phyloP scores from a whole-genome alignment of 2,113 vertebrate genomes.

The Gadus chalcogrammus region DNA sequence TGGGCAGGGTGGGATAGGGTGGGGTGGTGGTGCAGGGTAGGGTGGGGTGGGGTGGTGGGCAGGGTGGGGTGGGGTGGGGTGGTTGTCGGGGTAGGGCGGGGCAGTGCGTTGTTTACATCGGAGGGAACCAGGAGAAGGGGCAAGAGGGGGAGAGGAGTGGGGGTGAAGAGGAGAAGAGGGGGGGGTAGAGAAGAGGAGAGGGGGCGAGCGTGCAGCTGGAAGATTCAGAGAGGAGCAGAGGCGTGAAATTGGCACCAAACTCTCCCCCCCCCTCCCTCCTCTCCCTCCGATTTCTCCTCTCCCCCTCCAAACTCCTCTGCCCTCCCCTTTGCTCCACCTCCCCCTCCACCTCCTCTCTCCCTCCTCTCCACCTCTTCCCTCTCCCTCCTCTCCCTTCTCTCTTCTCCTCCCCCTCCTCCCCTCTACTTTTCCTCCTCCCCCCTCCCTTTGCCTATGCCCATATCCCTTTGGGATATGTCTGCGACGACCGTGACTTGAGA shows the following conservation, averaged over 20 bases:
- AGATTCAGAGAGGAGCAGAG: constrained; percentile 63
- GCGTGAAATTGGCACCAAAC: constrained; percentile 74
- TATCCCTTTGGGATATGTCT: constrained; percentile 4
- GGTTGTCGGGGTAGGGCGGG: constrained; percentile 9
- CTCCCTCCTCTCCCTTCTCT: constrained; percentile 9
- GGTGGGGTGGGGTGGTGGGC: neutral
- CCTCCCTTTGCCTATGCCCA: constrained; percentile 23
- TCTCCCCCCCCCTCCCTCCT: constrained; percentile 44
- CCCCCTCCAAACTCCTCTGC: too few relatives aligned
- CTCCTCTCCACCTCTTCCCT: too few relatives aligned
- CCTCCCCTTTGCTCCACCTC: constrained; percentile 1
- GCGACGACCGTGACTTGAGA: neutral
- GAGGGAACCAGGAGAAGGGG: too few relatives aligned
- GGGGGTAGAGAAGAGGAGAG: constrained; percentile 26
- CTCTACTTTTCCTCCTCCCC: constrained; percentile 38
- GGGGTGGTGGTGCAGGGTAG: constrained; percentile 6
- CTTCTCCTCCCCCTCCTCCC: neutral
- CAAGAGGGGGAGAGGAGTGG: neutral
- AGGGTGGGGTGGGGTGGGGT: constrained; percentile 6
- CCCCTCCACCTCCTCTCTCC: too few relatives aligned
- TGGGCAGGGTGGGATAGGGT: neutral
- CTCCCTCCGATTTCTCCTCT: constrained; percentile 1
- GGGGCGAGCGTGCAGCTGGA: constrained; percentile 58
- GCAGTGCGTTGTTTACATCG: neutral
- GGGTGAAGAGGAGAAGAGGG: constrained; percentile 40